Base-by-base conservation (phyloP, 2,888 invertebrate species). In the Orthosia incerta region DNA sequence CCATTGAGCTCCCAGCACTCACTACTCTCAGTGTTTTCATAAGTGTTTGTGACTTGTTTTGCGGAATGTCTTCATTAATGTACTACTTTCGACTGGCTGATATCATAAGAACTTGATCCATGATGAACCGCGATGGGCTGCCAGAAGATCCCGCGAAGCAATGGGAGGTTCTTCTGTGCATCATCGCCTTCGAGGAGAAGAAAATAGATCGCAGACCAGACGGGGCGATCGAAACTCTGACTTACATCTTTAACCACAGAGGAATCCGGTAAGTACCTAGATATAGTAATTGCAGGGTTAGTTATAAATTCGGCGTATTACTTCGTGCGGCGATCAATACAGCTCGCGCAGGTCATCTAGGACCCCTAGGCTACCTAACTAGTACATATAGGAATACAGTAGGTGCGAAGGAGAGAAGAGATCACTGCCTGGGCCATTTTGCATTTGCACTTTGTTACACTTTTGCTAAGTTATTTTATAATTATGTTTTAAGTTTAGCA, bases 171-270 rank as follows among this genome's bases (percentile, higher is more conserved):
- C 86, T 95, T 53, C 86, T 95, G 20, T 89, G 95, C 23, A 88
- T 95, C 63, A 86, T 95, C 66, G 93, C 95, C 26, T 93, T 94
- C 13, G 96, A 96, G 79, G 96, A 96, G 76, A 95, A 94, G 86
- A 96, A 94, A 81, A 94, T 94, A 74, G 94, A 95, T 86, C 89
- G 94, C 48, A 94, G 93, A 11, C 89, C 83, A 62, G 95, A 95
- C 55, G 91, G 86, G 71, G 95, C 95, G 80, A 87, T 94, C 15
- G 95, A 95, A 39, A 95, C 95, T 1, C 94, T 96, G 92, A 91
- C 83, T 61, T 95, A 96, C 84, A 94, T 95, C 83, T 90, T 88
- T 72, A 92, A 90, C n/a, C 94, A 94, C 74, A 92, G 93, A 82
- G 95, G 95, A 68, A 90, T 95, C 50, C 91, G 92, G 95, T 95